Conservation (phyloP, 2,888 invertebrate genomes). For the Apantesis nais region DNA sequence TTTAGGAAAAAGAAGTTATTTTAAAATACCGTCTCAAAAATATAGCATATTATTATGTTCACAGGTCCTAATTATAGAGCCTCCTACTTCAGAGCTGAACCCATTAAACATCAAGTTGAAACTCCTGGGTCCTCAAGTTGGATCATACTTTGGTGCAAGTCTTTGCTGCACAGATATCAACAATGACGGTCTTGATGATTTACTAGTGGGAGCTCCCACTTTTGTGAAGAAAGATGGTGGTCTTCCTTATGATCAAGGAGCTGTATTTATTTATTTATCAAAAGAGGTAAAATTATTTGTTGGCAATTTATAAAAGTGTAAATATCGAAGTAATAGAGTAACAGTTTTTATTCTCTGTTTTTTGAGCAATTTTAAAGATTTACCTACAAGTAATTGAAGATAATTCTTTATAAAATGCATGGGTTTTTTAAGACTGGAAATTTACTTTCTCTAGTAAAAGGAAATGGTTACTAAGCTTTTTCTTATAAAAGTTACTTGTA, state of each 20-base stretch:
- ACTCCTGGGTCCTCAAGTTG: slow-evolving; percentile 81
- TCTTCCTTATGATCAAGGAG: slow-evolving; percentile 85
- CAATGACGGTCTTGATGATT: slow-evolving; percentile 85
- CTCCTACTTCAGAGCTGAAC: slow-evolving; percentile 54
- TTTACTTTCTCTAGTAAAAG: background rate
- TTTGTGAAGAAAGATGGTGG: slow-evolving; percentile 65
- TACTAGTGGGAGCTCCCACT: slow-evolving; percentile 88
- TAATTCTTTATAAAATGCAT: background rate
- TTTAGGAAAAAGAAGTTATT: no score
- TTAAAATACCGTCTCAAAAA: no score
- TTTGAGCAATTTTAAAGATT: background rate
- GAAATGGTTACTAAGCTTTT: background rate
- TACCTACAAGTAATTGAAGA: background rate
- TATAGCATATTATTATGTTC: no score
- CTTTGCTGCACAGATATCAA: slow-evolving; percentile 86
- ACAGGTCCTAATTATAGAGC: slow-evolving; percentile 77
- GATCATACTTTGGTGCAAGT: slow-evolving; percentile 88
- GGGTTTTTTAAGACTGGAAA: background rate
- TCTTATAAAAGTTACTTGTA: background rate
- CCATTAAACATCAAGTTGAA: slow-evolving; percentile 61
- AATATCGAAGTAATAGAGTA: background rate
- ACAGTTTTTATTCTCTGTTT: background rate
- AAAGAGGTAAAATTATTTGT: slow-evolving; percentile 54
- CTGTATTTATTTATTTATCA: slow-evolving; percentile 85
- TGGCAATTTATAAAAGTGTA: background rate